Evolutionary conservation across 2,888 invertebrate genomes (phyloP).

Genomic region (Spilarctia lutea): DNA sequence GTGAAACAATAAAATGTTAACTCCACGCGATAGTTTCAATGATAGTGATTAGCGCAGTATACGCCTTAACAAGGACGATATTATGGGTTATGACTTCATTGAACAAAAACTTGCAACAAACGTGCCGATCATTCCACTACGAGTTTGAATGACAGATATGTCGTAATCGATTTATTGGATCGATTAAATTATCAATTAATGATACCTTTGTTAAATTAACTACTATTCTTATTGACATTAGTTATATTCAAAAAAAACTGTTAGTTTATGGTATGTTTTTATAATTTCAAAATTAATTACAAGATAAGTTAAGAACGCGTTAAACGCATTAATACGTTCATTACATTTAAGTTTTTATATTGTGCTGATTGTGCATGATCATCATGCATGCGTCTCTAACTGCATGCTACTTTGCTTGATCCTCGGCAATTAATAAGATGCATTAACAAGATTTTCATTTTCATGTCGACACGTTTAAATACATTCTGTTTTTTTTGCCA

Average conservation of each 20-base stretch:
- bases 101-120: slow-evolving; percentile 64
- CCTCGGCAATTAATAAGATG: neutral
- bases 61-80: slow-evolving; percentile 59
- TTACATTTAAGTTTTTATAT: no score
- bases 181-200: slow-evolving; percentile 54
- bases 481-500: neutral
- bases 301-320: neutral
- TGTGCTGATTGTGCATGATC: no score
- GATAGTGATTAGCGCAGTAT: slow-evolving; percentile 33
- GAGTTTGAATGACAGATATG: slow-evolving; percentile 55
- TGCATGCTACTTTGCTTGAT: no score
- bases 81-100: slow-evolving; percentile 70
- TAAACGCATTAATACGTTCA: no score
- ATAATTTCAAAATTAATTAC: neutral
- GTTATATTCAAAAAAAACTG: neutral
- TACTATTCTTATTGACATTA: slow-evolving; percentile 15
- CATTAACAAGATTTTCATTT: neutral
- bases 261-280: neutral
- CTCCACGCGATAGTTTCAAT: slow-evolving; percentile 25
- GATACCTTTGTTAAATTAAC: slow-evolving; percentile 38
- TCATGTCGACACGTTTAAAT: neutral
- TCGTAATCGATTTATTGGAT: slow-evolving; percentile 59
- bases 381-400: no score
- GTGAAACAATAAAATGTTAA: slow-evolving; percentile 20
- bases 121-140: slow-evolving; percentile 57